These are phyloP conservation scores for Zeuzera pyrina DNA, from an alignment of 2,888 invertebrate species.

Conservation along the genomic window DNA sequence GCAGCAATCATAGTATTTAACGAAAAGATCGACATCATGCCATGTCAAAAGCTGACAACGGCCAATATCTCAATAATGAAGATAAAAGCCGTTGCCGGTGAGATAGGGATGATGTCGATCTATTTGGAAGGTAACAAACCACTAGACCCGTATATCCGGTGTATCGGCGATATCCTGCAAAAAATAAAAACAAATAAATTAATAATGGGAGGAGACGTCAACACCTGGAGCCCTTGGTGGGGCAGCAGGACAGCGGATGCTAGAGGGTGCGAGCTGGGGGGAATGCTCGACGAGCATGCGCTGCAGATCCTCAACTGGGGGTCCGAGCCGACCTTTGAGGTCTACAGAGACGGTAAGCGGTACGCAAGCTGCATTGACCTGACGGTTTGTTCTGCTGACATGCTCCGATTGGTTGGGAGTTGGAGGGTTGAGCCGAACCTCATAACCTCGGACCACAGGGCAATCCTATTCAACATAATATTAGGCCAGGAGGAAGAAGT, in stretches of 20 bases:
- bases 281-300: background rate
- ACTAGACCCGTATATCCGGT: no score
- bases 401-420: slow-evolving; percentile 2
- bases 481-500: slow-evolving; percentile 4
- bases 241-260: slow-evolving; percentile 5
- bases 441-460: slow-evolving; percentile 13
- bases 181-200: slow-evolving; percentile 2
- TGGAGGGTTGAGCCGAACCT: slow-evolving; percentile 10
- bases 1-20: no score
- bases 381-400: slow-evolving; percentile 6
- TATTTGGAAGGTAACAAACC: slow-evolving; percentile 7
- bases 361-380: slow-evolving; percentile 11
- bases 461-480: slow-evolving; percentile 3
- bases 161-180: background rate
- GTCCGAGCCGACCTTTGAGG: no score
- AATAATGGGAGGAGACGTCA: slow-evolving; percentile 17
- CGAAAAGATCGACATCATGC: no score
- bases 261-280: slow-evolving; percentile 6
- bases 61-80: slow-evolving; percentile 5
- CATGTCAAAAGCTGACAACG: no score
- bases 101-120: no score
- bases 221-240: slow-evolving; percentile 7
- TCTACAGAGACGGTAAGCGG: no score
- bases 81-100: no score
- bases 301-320: slow-evolving; percentile 10